Conservation (phyloP, 2,888 invertebrate genomes). For the Brachynemurus nebulosus region DNA sequence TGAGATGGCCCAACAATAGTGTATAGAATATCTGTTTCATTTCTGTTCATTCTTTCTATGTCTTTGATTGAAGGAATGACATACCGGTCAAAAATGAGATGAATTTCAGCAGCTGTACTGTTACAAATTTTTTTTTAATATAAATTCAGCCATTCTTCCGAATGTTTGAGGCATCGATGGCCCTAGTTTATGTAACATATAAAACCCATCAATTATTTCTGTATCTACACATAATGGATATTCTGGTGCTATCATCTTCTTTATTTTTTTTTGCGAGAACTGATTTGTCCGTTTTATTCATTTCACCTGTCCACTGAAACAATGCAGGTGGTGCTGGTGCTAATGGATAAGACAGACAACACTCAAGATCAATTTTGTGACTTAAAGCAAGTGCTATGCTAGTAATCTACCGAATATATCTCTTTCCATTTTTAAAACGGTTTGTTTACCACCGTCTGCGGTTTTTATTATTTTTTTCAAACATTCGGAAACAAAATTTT, state of each 20-base stretch:
- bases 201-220: constrained; percentile 11
- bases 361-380: neutral
- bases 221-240: constrained; percentile 4
- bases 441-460: constrained; percentile 3
- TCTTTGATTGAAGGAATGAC: constrained; percentile 26
- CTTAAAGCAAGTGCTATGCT: constrained; percentile 2
- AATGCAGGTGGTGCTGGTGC: neutral
- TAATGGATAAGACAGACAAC: neutral
- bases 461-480: constrained; percentile 8
- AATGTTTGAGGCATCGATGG: constrained; percentile 16
- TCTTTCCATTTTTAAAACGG: constrained; percentile 13
- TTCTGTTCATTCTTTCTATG: constrained; percentile 20
- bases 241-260: constrained; percentile 5
- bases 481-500: neutral
- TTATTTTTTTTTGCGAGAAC: neutral
- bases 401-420: constrained; percentile 15
- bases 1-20: constrained; percentile 23
- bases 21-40: constrained; percentile 20
- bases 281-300: neutral
- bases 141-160: constrained; percentile 16
- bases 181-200: constrained; percentile 11
- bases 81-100: constrained; percentile 24
- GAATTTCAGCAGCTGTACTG: constrained; percentile 18
- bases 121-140: constrained; percentile 14
- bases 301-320: neutral